Conservation (phyloP, 2,113 vertebrate species). For the Plectropomus leopardus region DNA sequence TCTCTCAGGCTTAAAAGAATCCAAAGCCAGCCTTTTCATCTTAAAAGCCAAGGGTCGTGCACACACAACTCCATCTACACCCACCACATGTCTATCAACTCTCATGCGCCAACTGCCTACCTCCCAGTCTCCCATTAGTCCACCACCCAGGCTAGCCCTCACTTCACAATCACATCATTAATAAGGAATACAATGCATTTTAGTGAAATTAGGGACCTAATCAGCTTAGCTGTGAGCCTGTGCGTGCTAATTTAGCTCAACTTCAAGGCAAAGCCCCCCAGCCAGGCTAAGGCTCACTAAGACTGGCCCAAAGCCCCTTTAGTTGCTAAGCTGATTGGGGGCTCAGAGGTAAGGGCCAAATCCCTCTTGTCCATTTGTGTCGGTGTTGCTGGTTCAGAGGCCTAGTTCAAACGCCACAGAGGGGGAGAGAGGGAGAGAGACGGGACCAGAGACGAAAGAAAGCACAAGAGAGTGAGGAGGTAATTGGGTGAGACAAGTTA, state of each 20-base stretch:
- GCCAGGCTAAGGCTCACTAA: slow-evolving; percentile 74
- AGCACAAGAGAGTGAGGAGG: slow-evolving; percentile 26
- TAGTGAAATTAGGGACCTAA: slow-evolving; percentile 82
- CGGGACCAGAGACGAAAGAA: slow-evolving; percentile 35
- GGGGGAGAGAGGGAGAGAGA: slow-evolving; percentile 37
- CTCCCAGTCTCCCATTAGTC: slow-evolving; percentile 55
- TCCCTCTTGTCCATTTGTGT: slow-evolving; percentile 82
- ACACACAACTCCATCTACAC: slow-evolving; percentile 55
- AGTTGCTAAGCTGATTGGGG: slow-evolving; percentile 83
- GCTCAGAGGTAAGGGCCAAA: slow-evolving; percentile 79
- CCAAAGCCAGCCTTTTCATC: slow-evolving; percentile 50
- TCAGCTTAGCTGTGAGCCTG: slow-evolving; percentile 83
- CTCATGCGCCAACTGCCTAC: slow-evolving; percentile 33
- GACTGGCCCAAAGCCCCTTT: slow-evolving; percentile 77
- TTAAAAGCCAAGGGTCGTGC: slow-evolving; percentile 61
- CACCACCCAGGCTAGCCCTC: slow-evolving; percentile 73
- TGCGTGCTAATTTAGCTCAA: slow-evolving; percentile 86
- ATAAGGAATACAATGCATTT: slow-evolving; percentile 86
- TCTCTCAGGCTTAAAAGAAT: slow-evolving; percentile 44
- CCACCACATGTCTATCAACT: slow-evolving; percentile 67
- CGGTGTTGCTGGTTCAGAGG: slow-evolving; percentile 83
- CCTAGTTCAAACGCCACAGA: slow-evolving; percentile 80
- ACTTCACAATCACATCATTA: slow-evolving; percentile 84
- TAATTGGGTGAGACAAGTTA: slow-evolving; percentile 62
- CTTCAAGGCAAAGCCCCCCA: slow-evolving; percentile 84